Evolutionary conservation across 2,113 vertebrate species (phyloP), one percentile per base, ranked within the genome.

Genomic region (Apus apus): DNA sequence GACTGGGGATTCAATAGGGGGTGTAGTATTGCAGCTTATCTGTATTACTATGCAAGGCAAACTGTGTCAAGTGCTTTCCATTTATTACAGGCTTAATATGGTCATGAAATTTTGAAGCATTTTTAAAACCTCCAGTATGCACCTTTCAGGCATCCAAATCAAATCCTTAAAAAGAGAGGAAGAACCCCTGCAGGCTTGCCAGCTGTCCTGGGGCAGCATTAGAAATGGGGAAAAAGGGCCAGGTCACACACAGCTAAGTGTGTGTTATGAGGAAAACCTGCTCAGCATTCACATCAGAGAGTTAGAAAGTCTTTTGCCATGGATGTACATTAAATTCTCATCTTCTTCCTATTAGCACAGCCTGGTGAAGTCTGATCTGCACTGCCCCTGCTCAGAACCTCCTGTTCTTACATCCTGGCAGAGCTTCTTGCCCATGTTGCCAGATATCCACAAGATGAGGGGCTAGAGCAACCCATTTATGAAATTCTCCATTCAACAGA

Each of bases 281-380:
- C 25, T 58, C 15, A 36, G 11, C 14, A 3, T 2, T 23, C 21
- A 50, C n/a, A 26, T 80, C 30, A 26, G 22, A 34, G 21, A 48
- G 25, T 32, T 34, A 40, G 32, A 58, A 53, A 58, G 36, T 14
- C 9, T 66, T 85, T 65, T 71, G n/a, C 17, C 2, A 0, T 30
- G 38, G 43, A 46, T 32, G 8, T 17, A 7, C 10, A 5, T 51
- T 43, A 78, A 48, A 57, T 29, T 78, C 54, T 40, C 36, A 57
- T 32, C 25, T 78, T 38, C 40, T 79, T 68, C 56, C 36, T 0
- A 0, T 56, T 62, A 36, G 27, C 19, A 46, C 1, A 1, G n/a
- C 56, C 2, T 4, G 25, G 25, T 25, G 32, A 79, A 53, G 32
- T 48, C 36, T 68, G 54, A 74, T 18, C 21, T 75, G 61, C 13